phyloP scores from a whole-genome alignment of 1,140 invertebrate species.

The Mycetomoellerius zeteki region DNA sequence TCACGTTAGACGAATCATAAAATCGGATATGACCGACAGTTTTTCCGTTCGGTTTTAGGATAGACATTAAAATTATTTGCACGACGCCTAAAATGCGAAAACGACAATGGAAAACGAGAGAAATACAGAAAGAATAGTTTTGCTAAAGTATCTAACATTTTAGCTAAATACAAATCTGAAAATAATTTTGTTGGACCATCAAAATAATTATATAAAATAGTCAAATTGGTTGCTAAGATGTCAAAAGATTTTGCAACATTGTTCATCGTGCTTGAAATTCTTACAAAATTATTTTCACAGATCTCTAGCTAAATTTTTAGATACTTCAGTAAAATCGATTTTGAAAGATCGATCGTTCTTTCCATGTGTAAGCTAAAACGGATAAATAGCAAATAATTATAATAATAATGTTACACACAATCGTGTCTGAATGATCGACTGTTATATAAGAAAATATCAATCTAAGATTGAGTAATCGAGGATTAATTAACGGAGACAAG shows the following conservation, averaged over 20 bases:
- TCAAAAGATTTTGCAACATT: too few species aligned
- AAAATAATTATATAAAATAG: too few species aligned
- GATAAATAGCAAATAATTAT: conserved; percentile 24
- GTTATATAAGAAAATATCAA: conserved; percentile 2
- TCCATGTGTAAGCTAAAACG: neutral
- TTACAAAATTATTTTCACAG: too few species aligned
- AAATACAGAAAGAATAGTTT: neutral
- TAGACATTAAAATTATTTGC: neutral
- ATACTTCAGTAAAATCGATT: too few species aligned
- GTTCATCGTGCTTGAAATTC: too few species aligned
- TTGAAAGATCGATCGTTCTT: too few species aligned
- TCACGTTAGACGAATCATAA: conserved; percentile 16
- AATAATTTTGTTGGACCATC: too few species aligned
- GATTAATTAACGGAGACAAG: conserved; percentile 10
- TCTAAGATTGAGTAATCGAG: conserved; percentile 27
- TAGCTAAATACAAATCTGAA: too few species aligned
- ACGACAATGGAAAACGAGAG: neutral
- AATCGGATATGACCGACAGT: neutral
- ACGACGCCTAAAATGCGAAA: neutral
- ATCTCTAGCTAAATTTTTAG: too few species aligned
- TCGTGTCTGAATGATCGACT: neutral
- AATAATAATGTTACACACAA: conserved; percentile 31
- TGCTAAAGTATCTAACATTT: too few species aligned
- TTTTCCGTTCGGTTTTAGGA: neutral
- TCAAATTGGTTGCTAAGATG: too few species aligned